A percentile compares a stretch with the other conserved stretches of the same genome.
Evolutionary conservation across 2,797 vertebrate genomes (phyloP).

Genomic region (Pteropus rufus): DNA sequence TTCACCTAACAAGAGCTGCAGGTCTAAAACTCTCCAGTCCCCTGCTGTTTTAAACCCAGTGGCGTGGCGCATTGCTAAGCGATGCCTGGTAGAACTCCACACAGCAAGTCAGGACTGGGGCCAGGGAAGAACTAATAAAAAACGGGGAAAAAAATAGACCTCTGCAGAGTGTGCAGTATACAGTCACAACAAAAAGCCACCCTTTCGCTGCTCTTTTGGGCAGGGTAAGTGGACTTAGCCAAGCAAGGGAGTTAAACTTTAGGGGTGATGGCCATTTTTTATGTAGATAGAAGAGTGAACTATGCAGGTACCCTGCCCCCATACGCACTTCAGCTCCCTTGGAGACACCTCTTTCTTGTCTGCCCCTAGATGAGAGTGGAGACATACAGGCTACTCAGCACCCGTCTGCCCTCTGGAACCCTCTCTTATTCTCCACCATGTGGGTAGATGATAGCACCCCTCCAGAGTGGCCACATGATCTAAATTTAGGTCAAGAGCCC

Average conservation of each 20-base stretch:
- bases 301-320: too few species aligned
- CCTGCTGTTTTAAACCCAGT: conserved; percentile 65
- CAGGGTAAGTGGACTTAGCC: background rate
- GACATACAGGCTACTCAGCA: rapidly evolving
- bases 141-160: background rate
- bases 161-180: background rate
- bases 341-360: background rate
- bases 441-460: background rate
- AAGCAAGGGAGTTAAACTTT: background rate
- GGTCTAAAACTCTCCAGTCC: conserved; percentile 33
- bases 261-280: background rate
- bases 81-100: conserved; percentile 14
- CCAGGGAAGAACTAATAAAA: background rate
- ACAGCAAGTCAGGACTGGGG: background rate
- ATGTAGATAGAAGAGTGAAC: background rate
- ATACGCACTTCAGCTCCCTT: background rate
- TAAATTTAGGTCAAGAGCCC: background rate
- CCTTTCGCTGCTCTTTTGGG: background rate
- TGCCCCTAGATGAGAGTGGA: background rate
- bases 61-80: background rate
- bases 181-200: background rate
- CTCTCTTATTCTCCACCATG: background rate
- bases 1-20: conserved; percentile 71
- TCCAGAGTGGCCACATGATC: background rate
- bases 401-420: background rate